Conservation (phyloP, 53 echinoderm and acorn worm genomes). For the Holothuria leucospilota region DNA sequence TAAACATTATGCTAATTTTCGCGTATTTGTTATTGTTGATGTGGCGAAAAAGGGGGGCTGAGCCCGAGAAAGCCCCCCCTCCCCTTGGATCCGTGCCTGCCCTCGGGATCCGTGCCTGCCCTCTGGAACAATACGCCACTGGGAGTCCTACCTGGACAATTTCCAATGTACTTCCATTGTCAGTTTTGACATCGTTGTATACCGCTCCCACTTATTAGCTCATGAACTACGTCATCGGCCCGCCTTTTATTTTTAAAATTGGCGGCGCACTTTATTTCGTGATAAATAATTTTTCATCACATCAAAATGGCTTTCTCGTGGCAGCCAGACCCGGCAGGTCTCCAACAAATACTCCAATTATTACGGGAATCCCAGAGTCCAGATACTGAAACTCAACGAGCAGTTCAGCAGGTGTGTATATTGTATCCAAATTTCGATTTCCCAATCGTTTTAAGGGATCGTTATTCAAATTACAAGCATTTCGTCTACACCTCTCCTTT, state of each 20-base stretch:
- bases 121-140: too few species aligned
- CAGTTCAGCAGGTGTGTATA: slow-evolving; percentile 99
- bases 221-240: background rate
- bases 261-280: too few species aligned
- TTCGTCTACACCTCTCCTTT: background rate
- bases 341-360: slow-evolving; percentile 98
- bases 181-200: too few species aligned
- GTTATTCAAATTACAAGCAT: background rate
- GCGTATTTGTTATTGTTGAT: too few species aligned
- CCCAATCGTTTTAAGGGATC: background rate
- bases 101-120: too few species aligned
- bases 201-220: background rate
- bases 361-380: slow-evolving; percentile 98
- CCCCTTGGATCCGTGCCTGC: too few species aligned
- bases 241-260: slow-evolving; percentile 25
- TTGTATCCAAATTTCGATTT: background rate
- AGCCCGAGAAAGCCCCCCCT: too few species aligned
- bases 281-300: slow-evolving; percentile 33
- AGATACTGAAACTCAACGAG: slow-evolving; percentile 93
- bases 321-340: slow-evolving; percentile 87
- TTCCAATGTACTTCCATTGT: too few species aligned
- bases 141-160: too few species aligned
- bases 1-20: too few species aligned
- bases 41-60: too few species aligned
- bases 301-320: slow-evolving; percentile 96